phyloP scores from a whole-genome alignment of 2,113 vertebrate species.

The Lasiurus cinereus region DNA sequence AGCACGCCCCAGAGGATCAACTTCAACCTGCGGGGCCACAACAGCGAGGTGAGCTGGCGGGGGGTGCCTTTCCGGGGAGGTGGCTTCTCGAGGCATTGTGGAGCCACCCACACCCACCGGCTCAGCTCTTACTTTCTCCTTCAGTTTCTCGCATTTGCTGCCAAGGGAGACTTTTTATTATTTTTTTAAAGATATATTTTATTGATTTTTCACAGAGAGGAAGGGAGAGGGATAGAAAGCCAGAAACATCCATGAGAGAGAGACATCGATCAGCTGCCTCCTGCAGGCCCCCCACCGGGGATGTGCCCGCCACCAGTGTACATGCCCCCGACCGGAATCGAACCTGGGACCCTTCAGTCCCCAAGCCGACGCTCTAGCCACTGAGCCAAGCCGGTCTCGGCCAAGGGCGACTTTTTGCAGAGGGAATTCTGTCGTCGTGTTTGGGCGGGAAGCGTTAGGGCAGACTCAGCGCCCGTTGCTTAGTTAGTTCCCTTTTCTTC shows the following conservation, averaged over 20 bases:
- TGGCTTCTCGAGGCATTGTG: background rate
- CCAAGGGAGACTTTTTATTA: background rate
- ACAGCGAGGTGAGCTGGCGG: conserved; percentile 96
- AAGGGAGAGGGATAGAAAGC: too few relatives aligned
- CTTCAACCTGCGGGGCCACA: conserved; percentile 98
- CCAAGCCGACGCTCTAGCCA: too few relatives aligned
- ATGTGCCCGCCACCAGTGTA: too few relatives aligned
- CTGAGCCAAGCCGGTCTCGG: too few relatives aligned
- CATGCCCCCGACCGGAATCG: too few relatives aligned
- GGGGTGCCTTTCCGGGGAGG: background rate
- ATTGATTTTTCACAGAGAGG: too few relatives aligned
- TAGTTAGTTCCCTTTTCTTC: background rate
- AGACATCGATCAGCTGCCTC: too few relatives aligned
- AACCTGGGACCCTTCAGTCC: too few relatives aligned
- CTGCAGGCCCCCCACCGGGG: too few relatives aligned
- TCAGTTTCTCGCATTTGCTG: background rate
- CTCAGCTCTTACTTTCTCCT: background rate
- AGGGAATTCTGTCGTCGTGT: background rate
- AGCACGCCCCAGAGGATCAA: conserved; percentile 96
- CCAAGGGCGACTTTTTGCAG: background rate
- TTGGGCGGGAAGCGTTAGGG: background rate
- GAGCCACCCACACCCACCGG: too few relatives aligned
- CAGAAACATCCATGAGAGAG: too few relatives aligned
- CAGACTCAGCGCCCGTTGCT: background rate
- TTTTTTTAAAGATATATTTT: too few relatives aligned